Evolutionary conservation across 64 coral and sea anemone species (phyloP).

Genomic region (Montipora sp.): DNA sequence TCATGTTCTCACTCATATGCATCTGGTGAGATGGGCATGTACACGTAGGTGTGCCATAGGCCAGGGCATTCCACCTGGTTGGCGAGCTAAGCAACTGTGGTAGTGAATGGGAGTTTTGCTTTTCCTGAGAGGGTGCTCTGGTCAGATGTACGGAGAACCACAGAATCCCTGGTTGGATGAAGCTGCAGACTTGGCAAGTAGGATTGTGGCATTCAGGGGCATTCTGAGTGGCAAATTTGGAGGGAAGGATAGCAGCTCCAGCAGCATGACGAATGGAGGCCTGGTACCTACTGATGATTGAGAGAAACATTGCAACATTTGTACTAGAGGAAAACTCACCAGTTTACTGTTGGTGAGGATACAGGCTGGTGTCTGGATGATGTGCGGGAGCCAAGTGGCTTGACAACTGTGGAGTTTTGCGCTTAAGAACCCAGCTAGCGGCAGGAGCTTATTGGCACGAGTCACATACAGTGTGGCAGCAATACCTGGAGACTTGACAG

Average conservation of each 20-base stretch:
- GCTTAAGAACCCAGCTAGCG: slow-evolving; percentile 20
- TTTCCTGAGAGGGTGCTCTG: not conserved
- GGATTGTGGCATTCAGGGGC: not conserved
- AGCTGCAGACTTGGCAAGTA: slow-evolving; percentile 25
- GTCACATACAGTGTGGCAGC: slow-evolving; percentile 48
- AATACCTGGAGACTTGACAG: slow-evolving; percentile 26
- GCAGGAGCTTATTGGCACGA: not conserved
- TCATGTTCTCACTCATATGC: not conserved
- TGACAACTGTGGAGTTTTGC: not conserved
- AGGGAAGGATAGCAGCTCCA: not conserved
- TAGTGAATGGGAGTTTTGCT: slow-evolving; percentile 8
- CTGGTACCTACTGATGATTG: slow-evolving; percentile 12
- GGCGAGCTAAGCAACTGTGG: not conserved
- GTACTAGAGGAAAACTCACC: slow-evolving; percentile 5
- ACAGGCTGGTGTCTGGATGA: not conserved
- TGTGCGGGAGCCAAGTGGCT: slow-evolving; percentile 20
- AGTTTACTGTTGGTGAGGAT: not conserved
- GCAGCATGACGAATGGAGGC: slow-evolving; percentile 5
- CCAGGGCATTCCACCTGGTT: not conserved
- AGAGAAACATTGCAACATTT: not conserved
- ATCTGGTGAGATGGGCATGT: slow-evolving; percentile 21
- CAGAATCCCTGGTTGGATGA: not conserved
- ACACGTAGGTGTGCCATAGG: not conserved
- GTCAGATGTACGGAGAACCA: not conserved
- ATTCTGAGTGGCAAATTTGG: slow-evolving; percentile 24